Evolutionary conservation across 2,888 invertebrate species (phyloP).

Genomic region (Hemaris fuciformis): DNA sequence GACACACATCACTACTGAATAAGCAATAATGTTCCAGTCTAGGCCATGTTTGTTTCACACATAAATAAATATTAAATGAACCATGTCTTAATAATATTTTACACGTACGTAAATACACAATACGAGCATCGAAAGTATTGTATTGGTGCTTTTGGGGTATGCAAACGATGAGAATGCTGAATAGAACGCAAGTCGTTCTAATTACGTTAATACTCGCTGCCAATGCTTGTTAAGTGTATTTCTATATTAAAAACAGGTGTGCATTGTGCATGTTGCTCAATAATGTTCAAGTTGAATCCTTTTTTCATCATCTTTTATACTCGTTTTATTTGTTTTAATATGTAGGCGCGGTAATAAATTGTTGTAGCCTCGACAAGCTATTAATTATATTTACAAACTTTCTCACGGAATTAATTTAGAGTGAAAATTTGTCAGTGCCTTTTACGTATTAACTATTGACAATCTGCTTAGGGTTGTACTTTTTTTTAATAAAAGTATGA

Average conservation of each 20-base stretch:
- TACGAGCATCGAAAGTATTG: constrained; percentile 14
- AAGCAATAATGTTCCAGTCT: constrained; percentile 55
- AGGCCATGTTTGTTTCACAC: constrained; percentile 53
- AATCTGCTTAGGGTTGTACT: background rate
- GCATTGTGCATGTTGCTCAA: background rate
- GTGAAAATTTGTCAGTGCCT: constrained; percentile 31
- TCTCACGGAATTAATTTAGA: constrained; percentile 50
- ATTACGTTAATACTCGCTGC: background rate
- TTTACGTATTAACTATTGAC: constrained; percentile 19
- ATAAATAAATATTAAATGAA: constrained; percentile 56
- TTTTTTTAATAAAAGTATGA: background rate
- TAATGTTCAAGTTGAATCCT: background rate
- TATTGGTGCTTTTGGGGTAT: constrained; percentile 38
- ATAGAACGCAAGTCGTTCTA: background rate
- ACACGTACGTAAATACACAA: constrained; percentile 25
- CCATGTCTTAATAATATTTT: constrained; percentile 35
- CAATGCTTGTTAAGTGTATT: background rate
- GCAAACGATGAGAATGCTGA: constrained; percentile 14
- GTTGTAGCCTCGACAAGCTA: constrained; percentile 40
- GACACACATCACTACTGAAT: constrained; percentile 64
- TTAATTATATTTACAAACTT: constrained; percentile 62
- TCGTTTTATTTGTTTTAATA: constrained; percentile 26
- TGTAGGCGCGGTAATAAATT: constrained; percentile 51
- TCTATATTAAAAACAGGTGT: background rate
- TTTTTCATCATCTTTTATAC: background rate